Evolutionary conservation across 1,140 invertebrate species (phyloP), one percentile per base, ranked within the genome.

Genomic region (Hyles euphorbiae): DNA sequence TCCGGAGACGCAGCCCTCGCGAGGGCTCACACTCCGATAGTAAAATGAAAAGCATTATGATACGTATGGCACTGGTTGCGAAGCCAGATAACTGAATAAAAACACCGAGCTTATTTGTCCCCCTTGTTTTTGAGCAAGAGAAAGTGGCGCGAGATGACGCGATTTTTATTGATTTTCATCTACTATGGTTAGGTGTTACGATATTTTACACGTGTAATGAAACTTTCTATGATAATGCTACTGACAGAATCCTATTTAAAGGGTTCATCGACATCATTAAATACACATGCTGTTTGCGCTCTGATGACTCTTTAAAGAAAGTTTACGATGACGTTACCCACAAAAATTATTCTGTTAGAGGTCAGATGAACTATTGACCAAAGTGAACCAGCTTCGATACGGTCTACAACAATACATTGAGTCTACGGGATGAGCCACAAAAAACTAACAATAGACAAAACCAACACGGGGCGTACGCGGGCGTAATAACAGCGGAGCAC

Each of bases 21-120:
- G 64, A 2, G 22, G 65, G 56, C 63, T 55, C 46, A 22, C 22
- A 22, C 51, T 59, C 65, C 58, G 74, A 68, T 83, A 76, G 81
- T 83, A 86, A 81, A 80, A 81, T 75, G 81, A 80, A 76, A 76
- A 76, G 72, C 73, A 83, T 81, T 80, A 81, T 72, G 80, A 78
- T 78, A 78, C 79, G 81, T 84, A 82, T 78, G 76, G 69, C 72
- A 61, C 61, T 72, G 76, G 74, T 74, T 71, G 72, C 68, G 56
- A 68, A 59, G 67, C 58, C 34, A 58, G 76, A 77, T 78, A 80
- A 78, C 74, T 76, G 76, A 78, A 79, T 79, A 74, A 67, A 71
- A 69, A 62, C 48, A 69, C 63, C 67, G 61, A 70, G 70, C 72
- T 76, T 77, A 79, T 81, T 81, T 76, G 68, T 72, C 67, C 73